These are phyloP conservation scores for Arenaria interpres DNA, from an alignment of 2,113 vertebrate species.

Conservation along the genomic window DNA sequence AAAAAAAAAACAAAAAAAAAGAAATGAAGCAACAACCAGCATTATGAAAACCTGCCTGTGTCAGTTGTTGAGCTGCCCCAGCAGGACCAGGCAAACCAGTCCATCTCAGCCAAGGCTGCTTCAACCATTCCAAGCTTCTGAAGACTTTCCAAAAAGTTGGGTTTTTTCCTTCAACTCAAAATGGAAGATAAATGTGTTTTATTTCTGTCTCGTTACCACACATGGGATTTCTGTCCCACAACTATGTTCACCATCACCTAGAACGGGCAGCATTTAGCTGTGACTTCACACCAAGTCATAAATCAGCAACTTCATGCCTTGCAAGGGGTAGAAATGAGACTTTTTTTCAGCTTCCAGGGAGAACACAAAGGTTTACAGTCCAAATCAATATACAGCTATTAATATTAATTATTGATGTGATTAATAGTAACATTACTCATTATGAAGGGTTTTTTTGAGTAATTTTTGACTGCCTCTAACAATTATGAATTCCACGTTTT, in stretches of 20 bases:
- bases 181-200: not conserved
- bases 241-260: not conserved
- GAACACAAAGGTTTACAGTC: not conserved
- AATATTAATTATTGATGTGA: not conserved
- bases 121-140: not conserved
- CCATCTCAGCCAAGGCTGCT: not conserved
- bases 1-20: not conserved
- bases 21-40: not conserved
- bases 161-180: not conserved
- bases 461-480: not conserved
- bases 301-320: not conserved
- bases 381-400: not conserved
- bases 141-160: not conserved
- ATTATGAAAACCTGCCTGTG: not conserved
- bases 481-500: not conserved
- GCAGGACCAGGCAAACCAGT: not conserved
- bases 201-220: not conserved
- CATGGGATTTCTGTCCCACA: not conserved
- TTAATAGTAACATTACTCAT: not conserved
- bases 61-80: not conserved
- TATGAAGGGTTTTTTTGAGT: not conserved
- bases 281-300: not conserved
- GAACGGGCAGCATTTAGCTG: not conserved
- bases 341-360: not conserved
- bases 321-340: not conserved